Conservation (phyloP, 2,888 invertebrate species). For the Lathronympha strigana region DNA sequence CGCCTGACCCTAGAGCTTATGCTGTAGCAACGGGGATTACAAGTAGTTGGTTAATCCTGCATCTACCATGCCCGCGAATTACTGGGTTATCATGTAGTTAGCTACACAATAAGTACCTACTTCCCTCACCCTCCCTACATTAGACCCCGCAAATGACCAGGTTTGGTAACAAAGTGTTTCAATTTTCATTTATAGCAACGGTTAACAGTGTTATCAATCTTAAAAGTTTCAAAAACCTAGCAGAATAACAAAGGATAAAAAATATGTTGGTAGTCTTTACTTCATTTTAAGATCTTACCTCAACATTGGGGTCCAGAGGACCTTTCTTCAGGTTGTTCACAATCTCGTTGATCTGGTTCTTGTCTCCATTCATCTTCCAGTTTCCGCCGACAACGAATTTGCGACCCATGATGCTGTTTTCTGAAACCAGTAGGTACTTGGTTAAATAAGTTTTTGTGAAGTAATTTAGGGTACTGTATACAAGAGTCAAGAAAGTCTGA, state of each 20-base stretch:
- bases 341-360: conserved; percentile 92
- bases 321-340: conserved; percentile 90
- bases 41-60: too few relatives aligned
- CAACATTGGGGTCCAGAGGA: conserved; percentile 91
- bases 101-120: too few relatives aligned
- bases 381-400: conserved; percentile 99
- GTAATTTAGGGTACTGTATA: too few relatives aligned
- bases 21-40: too few relatives aligned
- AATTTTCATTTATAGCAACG: too few relatives aligned
- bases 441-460: neutral
- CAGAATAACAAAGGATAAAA: neutral
- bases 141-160: too few relatives aligned
- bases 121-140: too few relatives aligned
- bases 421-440: conserved; percentile 22
- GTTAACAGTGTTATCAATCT: too few relatives aligned
- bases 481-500: neutral
- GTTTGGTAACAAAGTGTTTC: too few relatives aligned
- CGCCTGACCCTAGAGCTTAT: too few relatives aligned
- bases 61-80: too few relatives aligned
- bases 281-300: conserved; percentile 64
- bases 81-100: too few relatives aligned
- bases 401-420: conserved; percentile 85
- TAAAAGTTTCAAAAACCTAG: conserved; percentile 4
- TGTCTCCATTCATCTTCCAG: conserved; percentile 99
- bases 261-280: neutral